phyloP scores from a whole-genome alignment of 2,888 invertebrate genomes.

The Aradus depressus region DNA sequence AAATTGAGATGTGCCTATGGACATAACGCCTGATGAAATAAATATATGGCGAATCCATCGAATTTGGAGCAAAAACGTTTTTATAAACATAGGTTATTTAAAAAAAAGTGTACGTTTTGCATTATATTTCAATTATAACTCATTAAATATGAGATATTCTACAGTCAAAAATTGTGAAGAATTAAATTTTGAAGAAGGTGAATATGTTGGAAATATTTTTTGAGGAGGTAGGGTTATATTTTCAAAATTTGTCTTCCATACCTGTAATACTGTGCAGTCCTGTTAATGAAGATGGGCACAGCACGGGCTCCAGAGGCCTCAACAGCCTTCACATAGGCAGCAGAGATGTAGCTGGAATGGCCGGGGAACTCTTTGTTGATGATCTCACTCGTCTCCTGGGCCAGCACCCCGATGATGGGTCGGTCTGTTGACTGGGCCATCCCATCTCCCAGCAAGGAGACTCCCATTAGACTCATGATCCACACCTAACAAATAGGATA shows the following conservation, averaged over 20 bases:
- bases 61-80: no score
- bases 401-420: conserved; percentile 21
- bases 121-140: no score
- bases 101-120: no score
- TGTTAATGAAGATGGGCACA: conserved; percentile 51
- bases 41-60: no score
- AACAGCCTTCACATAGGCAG: conserved; percentile 81
- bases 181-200: background rate
- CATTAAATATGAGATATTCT: no score
- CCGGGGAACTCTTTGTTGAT: conserved; percentile 7
- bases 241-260: background rate
- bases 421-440: background rate
- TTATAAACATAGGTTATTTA: no score
- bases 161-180: background rate
- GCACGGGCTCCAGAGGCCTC: conserved; percentile 79
- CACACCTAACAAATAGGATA: no score
- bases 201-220: no score
- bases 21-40: no score
- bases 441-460: no score
- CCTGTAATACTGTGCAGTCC: conserved; percentile 24
- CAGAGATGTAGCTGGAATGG: conserved; percentile 51
- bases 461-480: no score
- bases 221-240: background rate
- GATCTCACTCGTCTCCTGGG: conserved; percentile 14
- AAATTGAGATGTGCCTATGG: no score